Conservation (phyloP, 2,113 vertebrate genomes). For the Tachysurus vachellii region DNA sequence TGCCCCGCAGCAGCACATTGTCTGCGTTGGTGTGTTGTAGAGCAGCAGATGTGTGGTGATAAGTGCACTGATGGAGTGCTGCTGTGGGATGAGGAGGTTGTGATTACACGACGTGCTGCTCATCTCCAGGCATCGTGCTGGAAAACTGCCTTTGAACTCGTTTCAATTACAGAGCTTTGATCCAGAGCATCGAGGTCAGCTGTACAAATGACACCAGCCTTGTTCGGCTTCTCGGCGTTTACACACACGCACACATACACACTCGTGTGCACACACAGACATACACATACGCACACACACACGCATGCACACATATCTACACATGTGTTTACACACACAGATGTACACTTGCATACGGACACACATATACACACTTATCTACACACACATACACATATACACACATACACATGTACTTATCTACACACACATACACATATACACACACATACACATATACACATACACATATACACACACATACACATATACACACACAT, state of each 20-base stretch:
- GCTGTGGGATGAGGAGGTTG: neutral
- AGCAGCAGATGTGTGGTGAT: constrained; percentile 25
- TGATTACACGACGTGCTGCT: constrained; percentile 7
- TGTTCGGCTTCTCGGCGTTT: constrained; percentile 25
- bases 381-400: no score
- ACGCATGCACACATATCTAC: no score
- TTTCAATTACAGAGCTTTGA: constrained; percentile 55
- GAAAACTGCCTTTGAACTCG: constrained; percentile 46
- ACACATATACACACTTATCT: no score
- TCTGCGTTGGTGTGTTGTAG: neutral
- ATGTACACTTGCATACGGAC: no score
- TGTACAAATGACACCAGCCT: constrained; percentile 46
- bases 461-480: no score
- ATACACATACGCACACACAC: no score
- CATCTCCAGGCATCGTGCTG: constrained; percentile 4
- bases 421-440: no score
- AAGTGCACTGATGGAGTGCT: neutral
- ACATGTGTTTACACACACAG: no score
- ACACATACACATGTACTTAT: no score
- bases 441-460: no score
- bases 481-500: no score
- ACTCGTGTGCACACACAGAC: no score
- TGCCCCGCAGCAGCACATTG: neutral
- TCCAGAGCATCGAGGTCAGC: constrained; percentile 47
- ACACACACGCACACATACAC: neutral